Conservation (phyloP, 2,797 vertebrate species). For the Enteromius mattozi region DNA sequence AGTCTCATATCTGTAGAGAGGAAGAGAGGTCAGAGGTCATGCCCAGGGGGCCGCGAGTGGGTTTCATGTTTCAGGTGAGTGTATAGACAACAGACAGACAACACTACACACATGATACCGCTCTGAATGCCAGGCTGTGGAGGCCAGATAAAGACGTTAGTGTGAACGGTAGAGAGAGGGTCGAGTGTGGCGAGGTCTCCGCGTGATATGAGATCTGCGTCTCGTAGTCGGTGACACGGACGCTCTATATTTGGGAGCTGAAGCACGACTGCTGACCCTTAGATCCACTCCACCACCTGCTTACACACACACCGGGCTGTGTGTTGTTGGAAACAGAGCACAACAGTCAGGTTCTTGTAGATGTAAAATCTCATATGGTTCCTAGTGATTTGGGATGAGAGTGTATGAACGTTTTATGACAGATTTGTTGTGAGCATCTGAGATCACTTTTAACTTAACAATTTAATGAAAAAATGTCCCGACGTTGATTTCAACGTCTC, state of each 20-base stretch:
- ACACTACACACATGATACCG: slow-evolving; percentile 53
- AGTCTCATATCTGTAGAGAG: slow-evolving; percentile 27
- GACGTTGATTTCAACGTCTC: background rate
- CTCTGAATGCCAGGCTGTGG: slow-evolving; percentile 59
- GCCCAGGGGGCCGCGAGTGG: background rate
- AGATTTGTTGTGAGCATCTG: background rate
- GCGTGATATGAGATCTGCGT: slow-evolving; percentile 61
- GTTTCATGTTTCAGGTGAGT: slow-evolving; percentile 43
- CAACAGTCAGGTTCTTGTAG: background rate
- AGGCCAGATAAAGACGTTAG: slow-evolving; percentile 15
- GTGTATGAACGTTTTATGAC: background rate
- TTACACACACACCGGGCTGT: slow-evolving; percentile 34
- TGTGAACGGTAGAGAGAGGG: slow-evolving; percentile 57
- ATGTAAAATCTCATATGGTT: background rate
- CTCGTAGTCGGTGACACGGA: slow-evolving; percentile 65
- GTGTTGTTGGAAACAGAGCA: background rate
- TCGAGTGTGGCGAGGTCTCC: slow-evolving; percentile 55
- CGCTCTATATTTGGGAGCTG: slow-evolving; percentile 79
- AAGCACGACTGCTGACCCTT: slow-evolving; percentile 72
- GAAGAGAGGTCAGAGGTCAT: slow-evolving; percentile 43
- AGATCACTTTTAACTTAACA: background rate
- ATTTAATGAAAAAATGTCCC: background rate
- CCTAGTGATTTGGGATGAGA: background rate
- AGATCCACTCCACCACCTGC: slow-evolving; percentile 76
- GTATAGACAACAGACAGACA: slow-evolving; percentile 34